These are phyloP conservation scores for Crotalus horridus DNA, from an alignment of 2,113 vertebrate species.

Conservation along the genomic window DNA sequence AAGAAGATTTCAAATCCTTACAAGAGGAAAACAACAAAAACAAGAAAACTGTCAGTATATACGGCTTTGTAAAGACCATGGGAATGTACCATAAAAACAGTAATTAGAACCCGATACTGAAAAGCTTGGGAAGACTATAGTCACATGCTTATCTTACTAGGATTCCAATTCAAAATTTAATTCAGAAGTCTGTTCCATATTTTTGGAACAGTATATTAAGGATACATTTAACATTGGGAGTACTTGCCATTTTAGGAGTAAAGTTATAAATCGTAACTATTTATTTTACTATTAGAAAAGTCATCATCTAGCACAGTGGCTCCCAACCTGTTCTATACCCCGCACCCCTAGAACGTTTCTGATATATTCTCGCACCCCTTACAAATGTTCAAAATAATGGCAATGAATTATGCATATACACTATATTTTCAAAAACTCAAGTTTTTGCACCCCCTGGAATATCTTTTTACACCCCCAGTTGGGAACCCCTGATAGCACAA, in stretches of 20 bases:
- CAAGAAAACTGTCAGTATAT: neutral
- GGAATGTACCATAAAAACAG: neutral
- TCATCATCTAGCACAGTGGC: too few species aligned
- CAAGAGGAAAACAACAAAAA: slow-evolving; percentile 35
- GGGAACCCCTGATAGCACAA: neutral
- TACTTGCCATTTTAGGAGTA: neutral
- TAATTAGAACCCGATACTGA: neutral
- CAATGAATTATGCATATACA: too few species aligned
- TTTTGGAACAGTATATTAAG: neutral
- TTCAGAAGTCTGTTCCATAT: neutral
- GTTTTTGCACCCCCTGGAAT: too few species aligned
- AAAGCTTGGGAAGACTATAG: neutral
- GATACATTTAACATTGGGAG: neutral
- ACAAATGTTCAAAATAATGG: too few species aligned
- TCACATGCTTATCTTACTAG: neutral
- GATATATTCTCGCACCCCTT: too few species aligned
- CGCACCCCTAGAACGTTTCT: too few species aligned
- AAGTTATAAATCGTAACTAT: neutral
- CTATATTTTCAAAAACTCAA: too few species aligned
- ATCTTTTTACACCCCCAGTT: too few species aligned
- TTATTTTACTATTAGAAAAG: neutral
- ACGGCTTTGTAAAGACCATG: neutral
- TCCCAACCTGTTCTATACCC: too few species aligned
- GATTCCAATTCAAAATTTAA: neutral
- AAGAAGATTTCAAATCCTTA: slow-evolving; percentile 84